A percentile compares a stretch with the other conserved stretches of the same genome.
Evolutionary conservation across 2,113 vertebrate species (phyloP).

Genomic region (Strix aluco): DNA sequence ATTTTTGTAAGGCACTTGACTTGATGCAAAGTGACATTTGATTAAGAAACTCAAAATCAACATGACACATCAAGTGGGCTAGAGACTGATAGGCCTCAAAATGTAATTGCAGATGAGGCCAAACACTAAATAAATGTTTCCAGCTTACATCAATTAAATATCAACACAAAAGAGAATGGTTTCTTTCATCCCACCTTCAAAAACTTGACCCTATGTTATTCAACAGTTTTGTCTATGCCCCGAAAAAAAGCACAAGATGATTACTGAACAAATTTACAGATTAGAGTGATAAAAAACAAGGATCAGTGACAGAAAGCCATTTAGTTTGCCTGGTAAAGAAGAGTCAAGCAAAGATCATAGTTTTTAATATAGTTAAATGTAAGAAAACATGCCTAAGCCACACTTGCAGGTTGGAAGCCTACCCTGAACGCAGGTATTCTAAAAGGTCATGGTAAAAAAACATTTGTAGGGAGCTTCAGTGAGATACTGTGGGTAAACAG

Average conservation of each 20-base stretch:
- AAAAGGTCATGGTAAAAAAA: constrained; percentile 27
- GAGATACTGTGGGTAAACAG: constrained; percentile 10
- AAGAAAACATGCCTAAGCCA: constrained; percentile 18
- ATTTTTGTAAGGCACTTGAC: constrained; percentile 18
- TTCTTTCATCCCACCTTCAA: constrained; percentile 5
- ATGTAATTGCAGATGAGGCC: constrained; percentile 29
- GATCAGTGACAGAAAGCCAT: not conserved
- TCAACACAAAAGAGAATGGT: constrained; percentile 7
- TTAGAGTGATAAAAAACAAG: constrained; percentile 27
- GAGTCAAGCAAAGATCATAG: constrained; percentile 16
- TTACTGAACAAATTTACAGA: constrained; percentile 52
- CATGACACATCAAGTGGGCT: constrained; percentile 45
- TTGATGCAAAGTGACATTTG: constrained; percentile 56
- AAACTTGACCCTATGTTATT: not conserved
- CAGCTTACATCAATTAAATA: constrained; percentile 52
- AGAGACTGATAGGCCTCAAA: constrained; percentile 35
- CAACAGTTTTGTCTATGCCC: not conserved
- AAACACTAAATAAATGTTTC: constrained; percentile 45
- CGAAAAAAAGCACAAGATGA: not conserved
- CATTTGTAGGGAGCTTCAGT: constrained; percentile 28
- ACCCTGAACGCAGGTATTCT: not conserved
- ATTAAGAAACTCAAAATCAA: constrained; percentile 62
- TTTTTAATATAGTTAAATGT: constrained; percentile 50
- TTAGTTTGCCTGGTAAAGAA: constrained; percentile 21
- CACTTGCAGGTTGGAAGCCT: not conserved